A percentile compares a stretch with the other conserved stretches of the same genome.
These are phyloP conservation scores for Acrocephalus scirpaceus DNA, from an alignment of 2,797 vertebrate genomes.

Conservation along the genomic window DNA sequence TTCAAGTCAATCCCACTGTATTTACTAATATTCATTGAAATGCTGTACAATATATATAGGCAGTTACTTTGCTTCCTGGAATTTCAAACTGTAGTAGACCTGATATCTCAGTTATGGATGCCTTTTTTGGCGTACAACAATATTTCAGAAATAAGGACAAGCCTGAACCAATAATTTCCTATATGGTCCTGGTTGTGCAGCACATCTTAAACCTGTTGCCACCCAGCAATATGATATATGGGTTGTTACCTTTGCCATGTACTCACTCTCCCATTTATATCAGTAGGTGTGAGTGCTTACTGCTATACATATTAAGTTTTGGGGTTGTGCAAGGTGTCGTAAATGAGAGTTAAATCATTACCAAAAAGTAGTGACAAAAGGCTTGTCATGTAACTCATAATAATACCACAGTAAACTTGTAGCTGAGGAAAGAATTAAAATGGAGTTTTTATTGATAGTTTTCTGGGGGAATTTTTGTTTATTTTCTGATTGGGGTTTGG, in stretches of 20 bases:
- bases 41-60: background rate
- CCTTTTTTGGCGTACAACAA: background rate
- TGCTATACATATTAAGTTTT: background rate
- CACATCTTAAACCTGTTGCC: background rate
- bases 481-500: background rate
- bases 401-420: background rate
- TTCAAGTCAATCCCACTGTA: background rate
- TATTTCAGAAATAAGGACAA: background rate
- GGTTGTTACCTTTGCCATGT: background rate
- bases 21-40: background rate
- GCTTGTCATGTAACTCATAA: background rate
- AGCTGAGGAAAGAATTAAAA: background rate
- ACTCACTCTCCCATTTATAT: background rate
- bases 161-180: background rate
- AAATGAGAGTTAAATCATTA: background rate
- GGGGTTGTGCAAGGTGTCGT: background rate
- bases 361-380: background rate
- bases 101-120: background rate
- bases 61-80: background rate
- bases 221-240: background rate
- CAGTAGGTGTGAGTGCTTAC: background rate
- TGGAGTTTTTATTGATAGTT: background rate
- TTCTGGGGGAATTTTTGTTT: background rate
- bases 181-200: background rate
- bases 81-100: background rate